phyloP scores from a whole-genome alignment of 2,888 invertebrate species.

The Drosophila mulleri region DNA sequence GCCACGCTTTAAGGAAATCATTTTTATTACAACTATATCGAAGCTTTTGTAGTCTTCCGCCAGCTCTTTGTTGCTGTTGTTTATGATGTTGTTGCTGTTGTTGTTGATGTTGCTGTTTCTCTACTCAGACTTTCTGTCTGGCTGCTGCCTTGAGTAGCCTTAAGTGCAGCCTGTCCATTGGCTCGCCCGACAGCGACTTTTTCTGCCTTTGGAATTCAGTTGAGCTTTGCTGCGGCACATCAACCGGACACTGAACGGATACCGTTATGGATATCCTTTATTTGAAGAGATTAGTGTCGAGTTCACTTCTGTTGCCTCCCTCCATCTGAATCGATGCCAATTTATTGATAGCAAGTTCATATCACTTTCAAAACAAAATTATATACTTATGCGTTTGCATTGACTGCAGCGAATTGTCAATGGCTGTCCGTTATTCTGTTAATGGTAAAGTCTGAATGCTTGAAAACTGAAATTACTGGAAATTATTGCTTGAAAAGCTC shows the following conservation, averaged over 20 bases:
- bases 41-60: conserved; percentile 75
- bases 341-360: conserved; percentile 33
- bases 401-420: neutral
- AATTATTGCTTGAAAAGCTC: neutral
- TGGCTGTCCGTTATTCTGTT: neutral
- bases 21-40: conserved; percentile 74
- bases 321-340: conserved; percentile 34
- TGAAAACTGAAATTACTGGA: neutral
- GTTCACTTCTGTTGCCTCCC: conserved; percentile 38
- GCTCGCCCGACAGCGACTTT: conserved; percentile 27
- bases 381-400: conserved; percentile 4
- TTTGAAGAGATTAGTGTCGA: conserved; percentile 66
- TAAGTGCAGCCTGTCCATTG: conserved; percentile 68
- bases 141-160: conserved; percentile 44
- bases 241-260: conserved; percentile 21
- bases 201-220: conserved; percentile 30
- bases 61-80: conserved; percentile 37
- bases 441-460: neutral
- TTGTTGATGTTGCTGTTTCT: conserved; percentile 13
- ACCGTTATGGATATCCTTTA: conserved; percentile 45
- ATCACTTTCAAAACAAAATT: conserved; percentile 9
- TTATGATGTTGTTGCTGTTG: conserved; percentile 17
- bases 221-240: conserved; percentile 12
- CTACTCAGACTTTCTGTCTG: conserved; percentile 44
- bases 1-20: conserved; percentile 65